Evolutionary conservation across 2,888 invertebrate species (phyloP).

Genomic region (Abscondita cerata): DNA sequence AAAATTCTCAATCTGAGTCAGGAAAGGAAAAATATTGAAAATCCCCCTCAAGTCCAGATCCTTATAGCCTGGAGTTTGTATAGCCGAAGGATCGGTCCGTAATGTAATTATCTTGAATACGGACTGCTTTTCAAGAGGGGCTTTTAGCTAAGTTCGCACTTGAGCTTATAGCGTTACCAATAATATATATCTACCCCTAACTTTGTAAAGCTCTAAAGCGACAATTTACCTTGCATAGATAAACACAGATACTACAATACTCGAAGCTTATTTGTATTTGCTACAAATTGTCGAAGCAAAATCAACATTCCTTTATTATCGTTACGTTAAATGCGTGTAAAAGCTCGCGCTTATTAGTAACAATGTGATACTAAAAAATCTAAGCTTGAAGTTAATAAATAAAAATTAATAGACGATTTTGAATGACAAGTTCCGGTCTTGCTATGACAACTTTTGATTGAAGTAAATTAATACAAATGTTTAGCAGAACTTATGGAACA

Average conservation of each 20-base stretch:
- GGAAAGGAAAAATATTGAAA: conserved; percentile 40
- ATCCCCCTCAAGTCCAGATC: conserved; percentile 41
- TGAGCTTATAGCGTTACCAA: conserved; percentile 53
- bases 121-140: conserved; percentile 50
- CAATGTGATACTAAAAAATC: conserved; percentile 29
- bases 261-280: conserved; percentile 29
- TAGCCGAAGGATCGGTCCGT: conserved; percentile 48
- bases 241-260: conserved; percentile 36
- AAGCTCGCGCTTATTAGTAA: conserved; percentile 3
- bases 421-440: conserved; percentile 54
- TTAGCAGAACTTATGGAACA: conserved; percentile 41
- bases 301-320: conserved; percentile 22
- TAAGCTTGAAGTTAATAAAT: conserved; percentile 39
- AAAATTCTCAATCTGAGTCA: conserved; percentile 49
- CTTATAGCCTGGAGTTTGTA: conserved; percentile 42
- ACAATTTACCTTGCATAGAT: conserved; percentile 40
- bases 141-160: conserved; percentile 55
- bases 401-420: conserved; percentile 45
- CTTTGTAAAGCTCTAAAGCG: conserved; percentile 40
- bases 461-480: conserved; percentile 51
- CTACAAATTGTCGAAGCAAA: conserved; percentile 23
- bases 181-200: conserved; percentile 49
- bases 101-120: conserved; percentile 53
- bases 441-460: conserved; percentile 53
- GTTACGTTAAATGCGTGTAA: conserved; percentile 5